Evolutionary conservation across 2,888 invertebrate species (phyloP).

Genomic region (Idaea dimidiata): DNA sequence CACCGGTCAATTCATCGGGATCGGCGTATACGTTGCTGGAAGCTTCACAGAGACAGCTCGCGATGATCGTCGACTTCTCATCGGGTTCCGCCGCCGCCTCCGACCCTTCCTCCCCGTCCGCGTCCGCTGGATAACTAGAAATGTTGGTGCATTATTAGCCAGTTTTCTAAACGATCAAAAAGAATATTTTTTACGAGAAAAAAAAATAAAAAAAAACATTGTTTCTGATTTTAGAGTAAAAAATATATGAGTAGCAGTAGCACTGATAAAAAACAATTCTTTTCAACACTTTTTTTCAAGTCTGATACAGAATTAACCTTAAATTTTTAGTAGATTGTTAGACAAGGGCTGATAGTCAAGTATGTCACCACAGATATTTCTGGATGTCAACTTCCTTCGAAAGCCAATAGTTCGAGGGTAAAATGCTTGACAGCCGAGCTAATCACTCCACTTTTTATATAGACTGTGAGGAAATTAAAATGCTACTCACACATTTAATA

Average conservation of each 20-base stretch:
- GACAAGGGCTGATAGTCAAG: no score
- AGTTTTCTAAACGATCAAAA: neutral
- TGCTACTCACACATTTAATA: no score
- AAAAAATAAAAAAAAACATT: no score
- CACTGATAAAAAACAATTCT: neutral
- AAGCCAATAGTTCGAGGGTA: no score
- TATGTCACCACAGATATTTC: no score
- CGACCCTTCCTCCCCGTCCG: constrained; percentile 58
- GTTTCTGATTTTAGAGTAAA: neutral
- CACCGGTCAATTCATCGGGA: constrained; percentile 57
- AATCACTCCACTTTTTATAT: no score
- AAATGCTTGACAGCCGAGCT: no score
- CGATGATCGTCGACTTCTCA: constrained; percentile 49
- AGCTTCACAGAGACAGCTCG: constrained; percentile 59
- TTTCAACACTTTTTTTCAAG: neutral
- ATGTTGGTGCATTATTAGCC: neutral
- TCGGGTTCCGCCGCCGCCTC: constrained; percentile 60
- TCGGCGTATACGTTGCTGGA: constrained; percentile 58
- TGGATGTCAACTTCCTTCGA: no score
- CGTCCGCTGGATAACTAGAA: constrained; percentile 52
- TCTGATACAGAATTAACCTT: no score
- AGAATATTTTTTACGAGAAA: neutral
- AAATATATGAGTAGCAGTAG: no score
- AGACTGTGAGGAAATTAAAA: no score
- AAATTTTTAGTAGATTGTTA: no score